Conservation (phyloP, 2,888 invertebrate genomes). For the Chloromyia formosa region DNA sequence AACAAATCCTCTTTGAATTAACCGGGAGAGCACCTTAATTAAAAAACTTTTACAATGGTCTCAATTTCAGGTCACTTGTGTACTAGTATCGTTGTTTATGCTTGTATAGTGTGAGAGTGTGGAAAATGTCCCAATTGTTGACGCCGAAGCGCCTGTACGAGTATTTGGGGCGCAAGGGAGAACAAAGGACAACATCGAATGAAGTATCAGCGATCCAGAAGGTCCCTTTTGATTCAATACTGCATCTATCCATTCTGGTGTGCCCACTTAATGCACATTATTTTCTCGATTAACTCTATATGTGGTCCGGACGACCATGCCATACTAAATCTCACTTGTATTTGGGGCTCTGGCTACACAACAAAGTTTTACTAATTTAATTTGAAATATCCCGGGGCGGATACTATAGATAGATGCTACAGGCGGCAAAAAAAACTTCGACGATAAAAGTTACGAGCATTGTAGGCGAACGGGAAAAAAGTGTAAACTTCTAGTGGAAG, state of each 20-base stretch:
- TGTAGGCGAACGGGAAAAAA: neutral
- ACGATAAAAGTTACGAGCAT: neutral
- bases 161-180: neutral
- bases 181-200: neutral
- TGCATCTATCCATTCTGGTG: neutral
- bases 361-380: conserved; percentile 1
- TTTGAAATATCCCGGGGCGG: conserved; percentile 1
- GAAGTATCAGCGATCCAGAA: neutral
- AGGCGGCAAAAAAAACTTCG: neutral
- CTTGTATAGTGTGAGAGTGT: neutral
- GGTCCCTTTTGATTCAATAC: too few species aligned
- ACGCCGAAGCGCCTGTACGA: neutral
- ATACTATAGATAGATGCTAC: neutral
- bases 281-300: conserved; percentile 1
- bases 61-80: neutral
- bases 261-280: neutral
- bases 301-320: neutral
- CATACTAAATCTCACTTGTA: neutral
- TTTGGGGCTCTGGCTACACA: neutral
- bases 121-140: neutral
- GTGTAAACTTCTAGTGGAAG: neutral
- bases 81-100: too few species aligned
- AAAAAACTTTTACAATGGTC: conserved; percentile 22
- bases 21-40: conserved; percentile 5
- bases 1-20: conserved; percentile 5